Percentiles rank a stretch among this genome's conserved stretches.
Conservation (phyloP, 2,797 vertebrate species). For the Tokudaia muenninki region DNA sequence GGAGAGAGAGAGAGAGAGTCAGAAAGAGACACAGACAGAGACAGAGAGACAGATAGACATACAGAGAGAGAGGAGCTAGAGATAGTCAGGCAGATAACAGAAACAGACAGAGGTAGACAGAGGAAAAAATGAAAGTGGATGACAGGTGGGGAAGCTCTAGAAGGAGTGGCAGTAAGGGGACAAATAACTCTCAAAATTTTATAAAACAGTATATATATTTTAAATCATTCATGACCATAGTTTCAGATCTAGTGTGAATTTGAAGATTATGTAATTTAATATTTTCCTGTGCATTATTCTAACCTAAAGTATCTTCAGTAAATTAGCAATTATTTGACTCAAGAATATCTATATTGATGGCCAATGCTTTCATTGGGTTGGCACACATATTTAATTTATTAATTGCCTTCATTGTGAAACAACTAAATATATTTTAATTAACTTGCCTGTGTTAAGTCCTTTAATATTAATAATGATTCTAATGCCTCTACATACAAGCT, state of each 20-base stretch:
- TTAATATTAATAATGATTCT: slow-evolving; percentile 9
- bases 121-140: background rate
- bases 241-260: background rate
- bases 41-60: background rate
- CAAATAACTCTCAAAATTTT: background rate
- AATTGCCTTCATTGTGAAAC: slow-evolving; percentile 8
- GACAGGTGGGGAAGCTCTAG: background rate
- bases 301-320: slow-evolving; percentile 24
- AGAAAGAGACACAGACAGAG: background rate
- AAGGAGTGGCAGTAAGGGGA: background rate
- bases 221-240: background rate
- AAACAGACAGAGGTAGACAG: background rate
- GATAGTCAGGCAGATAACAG: background rate
- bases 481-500: background rate
- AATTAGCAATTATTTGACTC: background rate
- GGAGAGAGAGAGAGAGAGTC: no score
- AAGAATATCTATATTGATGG: background rate
- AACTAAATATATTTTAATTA: background rate
- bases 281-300: background rate
- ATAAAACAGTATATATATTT: background rate
- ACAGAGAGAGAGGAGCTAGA: background rate
- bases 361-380: background rate
- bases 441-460: background rate
- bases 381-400: background rate
- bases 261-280: background rate